Conservation (phyloP, 2,797 vertebrate genomes). For the Margarornis squamiger region DNA sequence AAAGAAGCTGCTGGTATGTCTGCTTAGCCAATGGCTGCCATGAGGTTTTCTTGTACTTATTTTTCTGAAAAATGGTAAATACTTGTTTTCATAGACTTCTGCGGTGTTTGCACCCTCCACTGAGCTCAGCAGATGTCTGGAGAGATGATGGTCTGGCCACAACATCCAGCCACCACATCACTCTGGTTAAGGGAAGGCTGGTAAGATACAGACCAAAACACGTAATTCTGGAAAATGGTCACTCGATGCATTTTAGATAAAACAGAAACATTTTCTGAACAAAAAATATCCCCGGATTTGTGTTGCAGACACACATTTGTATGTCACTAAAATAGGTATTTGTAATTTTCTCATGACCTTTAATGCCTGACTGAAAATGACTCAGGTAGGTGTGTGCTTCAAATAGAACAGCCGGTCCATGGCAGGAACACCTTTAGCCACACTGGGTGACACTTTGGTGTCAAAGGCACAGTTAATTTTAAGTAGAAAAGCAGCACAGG, state of each 20-base stretch:
- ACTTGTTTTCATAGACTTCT: background rate
- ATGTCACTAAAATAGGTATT: background rate
- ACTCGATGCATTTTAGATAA: background rate
- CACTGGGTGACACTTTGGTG: background rate
- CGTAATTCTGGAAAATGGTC: background rate
- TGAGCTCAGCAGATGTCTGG: fast-evolving
- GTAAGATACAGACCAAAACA: background rate
- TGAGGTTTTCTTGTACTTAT: background rate
- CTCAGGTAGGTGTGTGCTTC: background rate
- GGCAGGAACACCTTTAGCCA: background rate
- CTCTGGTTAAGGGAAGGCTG: background rate
- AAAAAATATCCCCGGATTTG: background rate
- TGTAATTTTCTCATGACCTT: background rate
- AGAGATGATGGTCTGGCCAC: background rate
- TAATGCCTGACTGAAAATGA: background rate
- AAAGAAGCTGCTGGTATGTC: background rate
- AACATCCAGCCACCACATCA: background rate
- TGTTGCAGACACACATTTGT: background rate
- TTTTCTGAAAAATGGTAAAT: background rate
- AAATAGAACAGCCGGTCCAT: background rate
- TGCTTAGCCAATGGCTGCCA: background rate
- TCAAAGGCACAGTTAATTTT: background rate
- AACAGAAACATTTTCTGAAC: background rate
- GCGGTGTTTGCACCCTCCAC: fast-evolving
- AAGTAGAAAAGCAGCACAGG: background rate